Conservation (phyloP, 1,140 invertebrate species). For the Diorhabda carinulata region DNA sequence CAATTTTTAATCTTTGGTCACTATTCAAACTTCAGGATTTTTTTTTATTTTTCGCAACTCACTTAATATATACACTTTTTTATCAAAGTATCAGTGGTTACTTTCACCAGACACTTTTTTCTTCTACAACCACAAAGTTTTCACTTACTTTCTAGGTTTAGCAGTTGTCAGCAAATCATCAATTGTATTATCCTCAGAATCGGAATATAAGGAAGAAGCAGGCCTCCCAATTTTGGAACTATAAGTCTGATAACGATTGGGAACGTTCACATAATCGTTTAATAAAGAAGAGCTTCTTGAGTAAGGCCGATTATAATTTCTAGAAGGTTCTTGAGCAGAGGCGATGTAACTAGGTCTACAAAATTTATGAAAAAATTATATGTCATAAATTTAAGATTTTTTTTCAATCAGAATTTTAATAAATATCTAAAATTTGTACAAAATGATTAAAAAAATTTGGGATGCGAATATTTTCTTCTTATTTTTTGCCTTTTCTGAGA, state of each 20-base stretch:
- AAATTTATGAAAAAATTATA: conserved; percentile 6
- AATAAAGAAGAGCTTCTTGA: conserved; percentile 38
- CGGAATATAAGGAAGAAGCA: conserved; percentile 33
- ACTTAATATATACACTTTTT: no score
- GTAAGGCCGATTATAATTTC: conserved; percentile 36
- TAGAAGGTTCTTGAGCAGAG: conserved; percentile 25
- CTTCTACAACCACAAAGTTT: no score
- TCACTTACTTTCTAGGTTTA: conserved; percentile 31
- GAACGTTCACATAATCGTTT: conserved; percentile 45
- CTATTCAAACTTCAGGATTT: no score
- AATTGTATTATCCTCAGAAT: conserved; percentile 37
- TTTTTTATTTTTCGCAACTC: no score
- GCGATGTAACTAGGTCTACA: conserved; percentile 27
- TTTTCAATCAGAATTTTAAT: no score
- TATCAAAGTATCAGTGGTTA: no score
- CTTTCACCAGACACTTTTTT: no score
- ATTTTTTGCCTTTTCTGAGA: no score
- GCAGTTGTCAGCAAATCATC: conserved; percentile 36
- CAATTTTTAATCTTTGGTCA: no score
- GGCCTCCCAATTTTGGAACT: conserved; percentile 39
- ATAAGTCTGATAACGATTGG: conserved; percentile 36
- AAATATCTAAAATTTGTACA: no score
- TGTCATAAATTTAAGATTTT: conserved; percentile 18
- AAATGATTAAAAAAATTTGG: no score
- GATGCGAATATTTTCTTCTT: no score